Conservation (phyloP, 1,140 invertebrate genomes). For the Atta texana region DNA sequence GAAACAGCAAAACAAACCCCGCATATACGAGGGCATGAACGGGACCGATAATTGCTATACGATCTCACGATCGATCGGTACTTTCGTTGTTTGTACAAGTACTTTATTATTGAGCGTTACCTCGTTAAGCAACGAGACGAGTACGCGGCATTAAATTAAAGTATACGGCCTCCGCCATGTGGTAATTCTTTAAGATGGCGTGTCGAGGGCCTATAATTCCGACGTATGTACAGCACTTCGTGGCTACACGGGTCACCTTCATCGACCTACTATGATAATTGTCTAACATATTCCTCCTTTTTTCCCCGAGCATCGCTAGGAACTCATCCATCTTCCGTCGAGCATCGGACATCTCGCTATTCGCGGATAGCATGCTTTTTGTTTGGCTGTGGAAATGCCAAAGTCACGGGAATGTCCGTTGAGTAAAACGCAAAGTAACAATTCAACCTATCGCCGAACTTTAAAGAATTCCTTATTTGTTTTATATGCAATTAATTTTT, state of each 20-base stretch:
- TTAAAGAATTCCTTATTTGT: background rate
- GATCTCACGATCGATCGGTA: conserved; percentile 42
- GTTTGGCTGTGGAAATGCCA: conserved; percentile 17
- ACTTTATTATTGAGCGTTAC: conserved; percentile 73
- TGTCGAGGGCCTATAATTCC: conserved; percentile 73
- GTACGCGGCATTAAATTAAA: conserved; percentile 67
- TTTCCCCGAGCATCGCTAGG: conserved; percentile 32
- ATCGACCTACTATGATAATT: conserved; percentile 76
- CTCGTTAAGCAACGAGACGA: conserved; percentile 72
- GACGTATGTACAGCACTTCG: conserved; percentile 42
- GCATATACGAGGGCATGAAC: background rate
- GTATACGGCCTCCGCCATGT: conserved; percentile 21
- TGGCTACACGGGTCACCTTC: conserved; percentile 70
- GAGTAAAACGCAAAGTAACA: conserved; percentile 4
- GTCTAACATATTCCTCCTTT: conserved; percentile 53
- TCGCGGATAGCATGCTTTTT: conserved; percentile 17
- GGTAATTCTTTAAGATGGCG: conserved; percentile 73
- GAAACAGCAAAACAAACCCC: background rate
- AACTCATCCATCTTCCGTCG: conserved; percentile 56
- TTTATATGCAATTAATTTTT: background rate
- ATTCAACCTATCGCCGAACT: background rate
- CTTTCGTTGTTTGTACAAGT: conserved; percentile 63
- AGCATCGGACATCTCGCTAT: background rate
- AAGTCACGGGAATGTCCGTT: background rate
- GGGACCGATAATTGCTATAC: conserved; percentile 56